Percentiles rank a stretch among this genome's conserved stretches.
These are phyloP conservation scores for Omphaloscelis lunosa DNA, from an alignment of 2,888 invertebrate species.

Conservation along the genomic window DNA sequence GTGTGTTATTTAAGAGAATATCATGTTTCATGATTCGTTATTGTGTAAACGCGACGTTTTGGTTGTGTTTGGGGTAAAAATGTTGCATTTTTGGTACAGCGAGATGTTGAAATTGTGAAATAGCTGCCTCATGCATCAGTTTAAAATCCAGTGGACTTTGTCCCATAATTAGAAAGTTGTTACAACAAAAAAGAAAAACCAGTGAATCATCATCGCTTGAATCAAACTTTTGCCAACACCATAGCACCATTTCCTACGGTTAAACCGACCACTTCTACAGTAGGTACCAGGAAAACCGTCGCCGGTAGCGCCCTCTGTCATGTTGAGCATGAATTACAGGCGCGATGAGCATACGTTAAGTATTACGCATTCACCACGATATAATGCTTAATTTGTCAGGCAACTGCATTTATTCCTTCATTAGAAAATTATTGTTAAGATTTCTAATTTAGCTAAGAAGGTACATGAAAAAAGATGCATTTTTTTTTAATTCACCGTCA, in stretches of 20 bases:
- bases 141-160: too few species aligned
- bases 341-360: constrained; percentile 34
- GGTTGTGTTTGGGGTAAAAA: constrained; percentile 9
- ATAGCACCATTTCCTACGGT: background rate
- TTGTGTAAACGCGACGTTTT: constrained; percentile 26
- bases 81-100: background rate
- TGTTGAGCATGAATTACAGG: constrained; percentile 35
- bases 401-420: constrained; percentile 38
- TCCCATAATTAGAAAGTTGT: too few species aligned
- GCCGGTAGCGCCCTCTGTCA: constrained; percentile 47
- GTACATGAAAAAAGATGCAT: too few species aligned
- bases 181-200: too few species aligned
- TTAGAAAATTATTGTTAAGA: background rate
- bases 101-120: background rate
- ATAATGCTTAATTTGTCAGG: constrained; percentile 43
- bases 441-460: background rate
- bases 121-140: too few species aligned
- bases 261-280: constrained; percentile 13
- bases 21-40: constrained; percentile 49
- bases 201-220: background rate
- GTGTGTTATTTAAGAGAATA: constrained; percentile 61
- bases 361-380: constrained; percentile 29
- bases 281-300: constrained; percentile 18
- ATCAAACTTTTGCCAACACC: background rate
- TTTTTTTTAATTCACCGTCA: background rate